These are phyloP conservation scores for Cladorhizidae sp. DNA, from an alignment of 37 sponge, comb jelly and placozoan species.

Conservation along the genomic window DNA sequence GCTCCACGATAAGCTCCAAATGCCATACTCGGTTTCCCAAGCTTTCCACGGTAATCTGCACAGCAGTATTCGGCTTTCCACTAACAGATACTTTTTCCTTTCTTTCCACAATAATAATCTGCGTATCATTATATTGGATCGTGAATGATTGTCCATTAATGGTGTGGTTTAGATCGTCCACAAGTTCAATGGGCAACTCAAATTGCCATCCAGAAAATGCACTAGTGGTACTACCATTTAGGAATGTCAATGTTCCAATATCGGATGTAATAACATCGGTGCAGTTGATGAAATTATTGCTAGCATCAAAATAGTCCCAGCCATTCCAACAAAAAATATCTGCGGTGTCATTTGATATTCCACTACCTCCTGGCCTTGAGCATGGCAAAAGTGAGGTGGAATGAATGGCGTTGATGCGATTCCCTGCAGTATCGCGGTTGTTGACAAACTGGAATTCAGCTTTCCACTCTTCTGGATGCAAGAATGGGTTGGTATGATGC, in stretches of 20 bases:
- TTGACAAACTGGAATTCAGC: slow-evolving; percentile 34
- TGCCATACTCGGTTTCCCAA: background rate
- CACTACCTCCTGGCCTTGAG: slow-evolving; percentile 37
- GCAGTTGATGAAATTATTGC: background rate
- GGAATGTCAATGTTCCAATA: background rate
- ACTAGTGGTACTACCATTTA: background rate
- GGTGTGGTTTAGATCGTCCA: background rate
- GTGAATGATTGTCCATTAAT: background rate
- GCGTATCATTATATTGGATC: background rate
- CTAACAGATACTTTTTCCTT: background rate
- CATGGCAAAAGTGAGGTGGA: slow-evolving; percentile 66
- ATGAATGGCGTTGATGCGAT: slow-evolving; percentile 47
- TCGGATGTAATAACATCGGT: background rate
- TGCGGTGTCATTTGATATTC: background rate
- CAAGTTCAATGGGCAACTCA: background rate
- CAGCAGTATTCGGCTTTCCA: background rate
- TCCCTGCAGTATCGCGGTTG: slow-evolving; percentile 33
- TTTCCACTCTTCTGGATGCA: slow-evolving; percentile 40
- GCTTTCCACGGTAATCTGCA: background rate
- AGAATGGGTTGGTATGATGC: slow-evolving; percentile 25
- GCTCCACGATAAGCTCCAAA: background rate
- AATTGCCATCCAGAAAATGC: background rate
- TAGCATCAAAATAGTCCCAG: background rate
- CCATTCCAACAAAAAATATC: slow-evolving; percentile 61
- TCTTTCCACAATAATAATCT: background rate